Percentiles rank a stretch among this genome's conserved stretches.
phyloP scores from a whole-genome alignment of 2,113 vertebrate species.

The Herpailurus yagouaroundi region DNA sequence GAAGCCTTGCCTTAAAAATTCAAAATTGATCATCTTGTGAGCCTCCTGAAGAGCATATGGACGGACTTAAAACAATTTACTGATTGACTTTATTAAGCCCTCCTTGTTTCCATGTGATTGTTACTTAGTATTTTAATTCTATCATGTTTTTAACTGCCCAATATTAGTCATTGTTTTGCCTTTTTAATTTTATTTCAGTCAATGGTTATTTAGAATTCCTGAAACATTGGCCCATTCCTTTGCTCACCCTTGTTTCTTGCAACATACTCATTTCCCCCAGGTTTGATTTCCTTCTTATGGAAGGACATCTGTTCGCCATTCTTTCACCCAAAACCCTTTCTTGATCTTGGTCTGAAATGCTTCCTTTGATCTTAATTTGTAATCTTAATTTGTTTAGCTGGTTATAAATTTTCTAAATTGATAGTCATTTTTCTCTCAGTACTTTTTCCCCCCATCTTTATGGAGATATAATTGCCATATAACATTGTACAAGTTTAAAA shows the following conservation, averaged over 20 bases:
- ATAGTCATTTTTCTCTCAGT: constrained; percentile 27
- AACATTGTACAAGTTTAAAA: background rate
- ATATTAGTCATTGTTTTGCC: background rate
- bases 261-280: background rate
- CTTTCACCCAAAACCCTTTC: background rate
- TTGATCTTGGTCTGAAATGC: background rate
- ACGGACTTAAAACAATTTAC: background rate
- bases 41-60: background rate
- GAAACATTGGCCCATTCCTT: background rate
- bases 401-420: background rate
- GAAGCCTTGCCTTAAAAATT: background rate
- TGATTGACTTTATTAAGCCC: background rate
- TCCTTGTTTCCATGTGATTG: background rate
- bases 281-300: background rate
- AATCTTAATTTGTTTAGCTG: background rate
- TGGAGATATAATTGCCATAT: background rate
- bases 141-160: background rate
- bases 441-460: background rate
- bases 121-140: background rate
- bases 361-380: background rate
- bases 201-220: background rate
- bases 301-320: background rate
- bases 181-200: background rate
- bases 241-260: background rate
- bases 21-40: background rate